Evolutionary conservation across 1,140 invertebrate species (phyloP).

Genomic region (Diachasma alloeum): DNA sequence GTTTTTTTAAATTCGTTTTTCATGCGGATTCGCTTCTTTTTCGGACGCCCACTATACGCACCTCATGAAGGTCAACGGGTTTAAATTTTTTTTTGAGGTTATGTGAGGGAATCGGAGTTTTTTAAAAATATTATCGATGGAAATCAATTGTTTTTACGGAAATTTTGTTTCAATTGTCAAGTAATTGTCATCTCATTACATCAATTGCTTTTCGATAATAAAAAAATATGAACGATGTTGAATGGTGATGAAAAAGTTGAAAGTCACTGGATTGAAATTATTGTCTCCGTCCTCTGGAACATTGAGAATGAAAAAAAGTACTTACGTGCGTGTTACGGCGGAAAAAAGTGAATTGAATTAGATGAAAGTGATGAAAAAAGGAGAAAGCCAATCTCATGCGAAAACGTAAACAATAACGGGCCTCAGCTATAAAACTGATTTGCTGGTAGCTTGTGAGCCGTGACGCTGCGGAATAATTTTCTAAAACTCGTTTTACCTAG

Average conservation of each 20-base stretch:
- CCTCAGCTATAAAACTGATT: background rate
- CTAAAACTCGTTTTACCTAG: background rate
- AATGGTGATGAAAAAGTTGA: background rate
- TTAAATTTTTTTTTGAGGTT: no score
- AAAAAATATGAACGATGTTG: background rate
- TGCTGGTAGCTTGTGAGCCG: constrained; percentile 1
- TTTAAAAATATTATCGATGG: no score
- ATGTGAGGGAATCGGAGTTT: no score
- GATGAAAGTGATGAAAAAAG: background rate
- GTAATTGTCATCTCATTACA: no score
- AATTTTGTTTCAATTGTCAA: no score
- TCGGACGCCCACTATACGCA: no score
- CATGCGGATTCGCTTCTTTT: no score
- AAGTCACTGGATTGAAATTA: constrained; percentile 14
- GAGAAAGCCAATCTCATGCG: constrained; percentile 6
- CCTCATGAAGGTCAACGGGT: no score
- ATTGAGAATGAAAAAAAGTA: background rate
- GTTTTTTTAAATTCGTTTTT: no score
- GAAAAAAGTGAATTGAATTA: background rate
- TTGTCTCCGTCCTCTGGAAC: constrained; percentile 2
- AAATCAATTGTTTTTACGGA: no score
- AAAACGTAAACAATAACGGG: constrained; percentile 7
- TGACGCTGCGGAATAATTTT: background rate
- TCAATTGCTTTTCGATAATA: background rate
- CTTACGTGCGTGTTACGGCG: background rate